Base-by-base conservation (phyloP, 92 coral and sea anemone genomes). In the Siderastrea siderea region DNA sequence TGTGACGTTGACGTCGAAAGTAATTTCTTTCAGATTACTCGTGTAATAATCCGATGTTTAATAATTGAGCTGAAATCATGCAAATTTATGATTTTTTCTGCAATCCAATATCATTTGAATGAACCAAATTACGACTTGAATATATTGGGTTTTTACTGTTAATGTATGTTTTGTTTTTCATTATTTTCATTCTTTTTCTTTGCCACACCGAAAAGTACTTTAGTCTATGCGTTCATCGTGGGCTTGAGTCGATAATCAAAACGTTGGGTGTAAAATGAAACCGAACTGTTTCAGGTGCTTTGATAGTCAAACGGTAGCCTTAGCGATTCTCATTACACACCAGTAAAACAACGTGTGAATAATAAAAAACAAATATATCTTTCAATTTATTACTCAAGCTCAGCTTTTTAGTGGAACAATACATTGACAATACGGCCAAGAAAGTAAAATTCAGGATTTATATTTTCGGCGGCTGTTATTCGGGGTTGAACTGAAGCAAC, bases 401-500 rank as follows among this genome's bases (percentile, higher is more conserved):
- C 26, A 43, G 49, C 26, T 3, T 48, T 71, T 8, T 10, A 51
- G 60, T 17, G 9, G 57, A 53, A 74, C 64, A 52, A 54, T 74
- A 52, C 8, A 6, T 12, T 1, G 6, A 26, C 38, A 26, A 26
- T 26, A 61, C 3, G 16, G 10, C 10, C 15, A 2, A 74, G 9
- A 11, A 17, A 51, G 12, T 8, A 26, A 74, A 26, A 47, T 2
- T 10, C 19, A 55, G 43, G 68, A 77, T 77, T 47, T 6, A 11
- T 47, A 13, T 58, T 45, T 77, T 77, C 45, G 10, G 63, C 48
- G 45, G 50, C 44, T 77, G 67, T 77, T 68, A 47, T 16, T n/a
- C 19, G 12, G 58, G 82, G 16, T 47, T 26, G 49, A 75, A 26
- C 6, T 54, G 80, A 57, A 57, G 80, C 19, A 76, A 76, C 66